Evolutionary conservation across 2,797 vertebrate genomes (phyloP).

Genomic region (Dendrocincla tyrannina): DNA sequence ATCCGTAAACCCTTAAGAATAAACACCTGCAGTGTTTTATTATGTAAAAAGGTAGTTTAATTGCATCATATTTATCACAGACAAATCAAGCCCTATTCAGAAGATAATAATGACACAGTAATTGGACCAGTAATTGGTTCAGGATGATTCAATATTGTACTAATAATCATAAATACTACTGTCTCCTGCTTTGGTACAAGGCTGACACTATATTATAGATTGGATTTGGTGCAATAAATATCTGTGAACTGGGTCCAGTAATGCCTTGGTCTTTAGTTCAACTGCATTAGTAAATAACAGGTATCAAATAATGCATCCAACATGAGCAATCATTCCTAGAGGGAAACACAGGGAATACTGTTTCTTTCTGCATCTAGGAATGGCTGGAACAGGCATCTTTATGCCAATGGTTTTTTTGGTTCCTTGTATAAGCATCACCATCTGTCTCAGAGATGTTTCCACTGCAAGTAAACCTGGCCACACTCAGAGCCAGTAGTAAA

Average conservation of each 20-base stretch:
- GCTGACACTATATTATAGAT: conserved; percentile 76
- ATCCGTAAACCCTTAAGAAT: conserved; percentile 82
- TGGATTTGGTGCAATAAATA: conserved; percentile 77
- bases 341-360: background rate
- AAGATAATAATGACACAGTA: conserved; percentile 84
- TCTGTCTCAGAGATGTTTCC: background rate
- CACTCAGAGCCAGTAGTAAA: background rate
- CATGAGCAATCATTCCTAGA: background rate
- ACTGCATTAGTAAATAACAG: conserved; percentile 39
- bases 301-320: conserved; percentile 14
- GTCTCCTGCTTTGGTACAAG: conserved; percentile 78
- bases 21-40: conserved; percentile 86
- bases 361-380: background rate
- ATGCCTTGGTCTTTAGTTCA: conserved; percentile 48
- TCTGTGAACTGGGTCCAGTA: conserved; percentile 71
- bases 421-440: background rate
- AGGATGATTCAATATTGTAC: conserved; percentile 85
- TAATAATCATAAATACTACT: conserved; percentile 85
- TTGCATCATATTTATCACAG: conserved; percentile 84
- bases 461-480: background rate
- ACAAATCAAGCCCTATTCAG: conserved; percentile 85
- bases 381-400: background rate
- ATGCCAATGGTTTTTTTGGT: background rate
- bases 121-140: conserved; percentile 85
- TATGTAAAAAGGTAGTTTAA: conserved; percentile 86